These are phyloP conservation scores for Nerophis ophidion DNA, from an alignment of 2,113 vertebrate species.

Conservation along the genomic window DNA sequence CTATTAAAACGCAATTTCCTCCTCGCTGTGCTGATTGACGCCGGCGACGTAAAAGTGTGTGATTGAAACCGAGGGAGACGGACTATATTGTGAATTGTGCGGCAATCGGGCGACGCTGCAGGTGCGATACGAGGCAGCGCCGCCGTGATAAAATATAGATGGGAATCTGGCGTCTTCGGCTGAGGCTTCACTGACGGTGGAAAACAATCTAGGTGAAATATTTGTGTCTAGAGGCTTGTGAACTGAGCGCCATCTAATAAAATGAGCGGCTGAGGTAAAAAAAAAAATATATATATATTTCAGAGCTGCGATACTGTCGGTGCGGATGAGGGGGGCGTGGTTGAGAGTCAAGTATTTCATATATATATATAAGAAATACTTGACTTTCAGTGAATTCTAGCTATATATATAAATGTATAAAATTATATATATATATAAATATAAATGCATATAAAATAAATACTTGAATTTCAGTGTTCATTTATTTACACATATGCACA, in stretches of 20 bases:
- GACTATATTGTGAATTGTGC: neutral
- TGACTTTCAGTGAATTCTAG: no score
- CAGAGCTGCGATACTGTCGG: neutral
- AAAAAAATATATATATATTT: no score
- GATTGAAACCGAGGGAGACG: neutral
- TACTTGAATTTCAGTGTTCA: no score
- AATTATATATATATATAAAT: no score
- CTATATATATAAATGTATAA: no score
- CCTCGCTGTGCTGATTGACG: conserved; percentile 6
- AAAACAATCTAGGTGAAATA: conserved; percentile 4
- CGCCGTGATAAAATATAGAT: conserved; percentile 2
- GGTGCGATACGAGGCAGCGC: neutral
- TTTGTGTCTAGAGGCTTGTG: conserved; percentile 5
- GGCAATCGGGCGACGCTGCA: neutral
- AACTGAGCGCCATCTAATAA: conserved; percentile 2
- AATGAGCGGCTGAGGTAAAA: conserved; percentile 29
- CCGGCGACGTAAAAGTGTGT: conserved; percentile 1
- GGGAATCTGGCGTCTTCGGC: neutral
- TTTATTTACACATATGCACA: no score
- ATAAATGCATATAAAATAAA: no score
- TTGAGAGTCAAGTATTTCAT: no score
- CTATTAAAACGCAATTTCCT: conserved; percentile 9
- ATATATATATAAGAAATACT: no score
- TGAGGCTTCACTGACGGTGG: neutral
- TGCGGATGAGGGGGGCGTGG: no score